Evolutionary conservation across 2,888 invertebrate genomes (phyloP), one percentile per base, ranked within the genome.

Genomic region (Anthophora plumipes): DNA sequence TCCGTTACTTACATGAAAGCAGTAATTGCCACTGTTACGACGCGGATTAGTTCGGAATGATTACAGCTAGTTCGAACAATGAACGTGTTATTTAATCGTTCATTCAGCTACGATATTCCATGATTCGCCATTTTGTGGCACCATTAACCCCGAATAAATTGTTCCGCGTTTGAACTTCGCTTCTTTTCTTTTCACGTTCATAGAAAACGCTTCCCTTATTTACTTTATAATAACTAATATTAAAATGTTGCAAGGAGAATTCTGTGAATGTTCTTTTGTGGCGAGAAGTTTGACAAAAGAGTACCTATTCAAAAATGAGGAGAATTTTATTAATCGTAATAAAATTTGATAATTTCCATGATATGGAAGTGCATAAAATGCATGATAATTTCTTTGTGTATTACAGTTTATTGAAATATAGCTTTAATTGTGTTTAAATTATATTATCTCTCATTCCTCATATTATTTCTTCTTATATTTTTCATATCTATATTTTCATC

Each of bases 21-120:
- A 72, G 77, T 82, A 77, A 82, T 82, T 77, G 80, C 82, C 68
- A 82, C 80, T 77, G 77, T 80, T 82, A 80, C 76, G 55, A 68
- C 72, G 72, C 39, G 66, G 80, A 80, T 82, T 76, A 80, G 75
- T 52, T 81, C 20, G 79, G 50, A 74, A 79, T 81, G 61, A 79
- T 81, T 81, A 61, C 80, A 74, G 74, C 74, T 61, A 69, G 50
- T 61, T 60, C 55, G 17, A 11, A 68, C 25, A 17, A 39, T 9
- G 71, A 80, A 71, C 81, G 57, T 70, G 79, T 74, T 76, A 80
- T 80, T 78, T 80, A 43, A 67, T 31, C 70, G 80, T 74, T 80
- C 80, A 71, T 80, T 80, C 70, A 68, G 72, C 48, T 46, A 57
- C 66, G 67, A 78, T 80, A 54, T 72, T 50, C 37, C 61, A 77